phyloP scores from a whole-genome alignment of 2,113 vertebrate genomes.

The Callorhinus ursinus region DNA sequence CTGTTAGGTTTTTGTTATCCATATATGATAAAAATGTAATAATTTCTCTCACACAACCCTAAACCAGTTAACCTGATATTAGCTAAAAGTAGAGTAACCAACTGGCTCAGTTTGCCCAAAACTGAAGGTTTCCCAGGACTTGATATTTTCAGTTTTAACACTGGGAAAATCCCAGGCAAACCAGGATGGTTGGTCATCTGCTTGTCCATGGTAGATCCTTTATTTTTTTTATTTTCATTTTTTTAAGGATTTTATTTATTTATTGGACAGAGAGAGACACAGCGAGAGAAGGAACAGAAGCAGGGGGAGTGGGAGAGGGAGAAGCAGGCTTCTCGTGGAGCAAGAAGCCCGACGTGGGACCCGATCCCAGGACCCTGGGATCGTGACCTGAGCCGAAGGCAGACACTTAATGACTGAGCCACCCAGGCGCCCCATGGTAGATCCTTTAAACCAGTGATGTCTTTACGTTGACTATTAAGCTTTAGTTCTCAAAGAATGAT shows the following conservation, averaged over 20 bases:
- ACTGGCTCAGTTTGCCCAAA: not conserved
- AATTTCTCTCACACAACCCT: not conserved
- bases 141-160: not conserved
- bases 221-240: not conserved
- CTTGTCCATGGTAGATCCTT: not conserved
- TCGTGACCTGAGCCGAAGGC: too few species aligned
- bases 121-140: not conserved
- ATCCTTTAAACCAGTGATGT: not conserved
- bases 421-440: too few species aligned
- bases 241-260: too few species aligned
- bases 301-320: too few species aligned
- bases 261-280: too few species aligned
- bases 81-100: not conserved
- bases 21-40: not conserved
- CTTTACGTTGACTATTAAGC: not conserved
- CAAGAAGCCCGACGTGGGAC: too few species aligned
- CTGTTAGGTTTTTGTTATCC: not conserved
- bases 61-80: not conserved
- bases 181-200: not conserved
- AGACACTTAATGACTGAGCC: too few species aligned
- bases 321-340: too few species aligned
- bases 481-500: constrained; percentile 22
- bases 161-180: not conserved
- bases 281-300: too few species aligned
- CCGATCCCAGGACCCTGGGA: too few species aligned